phyloP scores from a whole-genome alignment of 2,113 vertebrate genomes.

The Micronycteris hirsuta region DNA sequence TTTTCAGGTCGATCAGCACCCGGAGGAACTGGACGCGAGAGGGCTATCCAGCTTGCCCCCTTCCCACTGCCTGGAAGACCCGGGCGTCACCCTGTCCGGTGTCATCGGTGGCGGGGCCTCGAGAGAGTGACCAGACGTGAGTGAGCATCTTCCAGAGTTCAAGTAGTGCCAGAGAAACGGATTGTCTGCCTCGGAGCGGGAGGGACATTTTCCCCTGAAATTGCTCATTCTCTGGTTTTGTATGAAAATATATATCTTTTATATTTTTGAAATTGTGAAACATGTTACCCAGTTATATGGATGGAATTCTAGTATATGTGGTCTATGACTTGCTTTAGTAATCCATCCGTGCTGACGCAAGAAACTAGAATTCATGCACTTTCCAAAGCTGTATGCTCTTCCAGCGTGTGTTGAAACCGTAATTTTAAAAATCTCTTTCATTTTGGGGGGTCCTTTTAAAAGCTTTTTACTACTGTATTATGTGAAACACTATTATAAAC shows the following conservation, averaged over 20 bases:
- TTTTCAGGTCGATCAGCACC: not conserved
- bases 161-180: not conserved
- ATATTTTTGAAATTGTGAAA: not conserved
- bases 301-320: not conserved
- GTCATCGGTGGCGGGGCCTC: not conserved
- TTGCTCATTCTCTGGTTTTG: not conserved
- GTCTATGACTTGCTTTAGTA: not conserved
- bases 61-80: not conserved
- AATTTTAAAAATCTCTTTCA: not conserved
- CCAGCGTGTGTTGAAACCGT: not conserved
- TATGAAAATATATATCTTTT: not conserved
- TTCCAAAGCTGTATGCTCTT: not conserved
- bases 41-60: fast-evolving
- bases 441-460: not conserved
- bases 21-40: not conserved
- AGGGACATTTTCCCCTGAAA: not conserved
- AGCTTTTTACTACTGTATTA: not conserved
- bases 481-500: not conserved
- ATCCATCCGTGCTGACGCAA: not conserved
- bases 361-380: not conserved
- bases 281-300: not conserved
- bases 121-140: not conserved
- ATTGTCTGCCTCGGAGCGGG: not conserved
- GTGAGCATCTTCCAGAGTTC: not conserved
- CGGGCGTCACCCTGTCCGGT: fast-evolving